phyloP scores from a whole-genome alignment of 2,888 invertebrate genomes.

The Holacanthella duospinosa region DNA sequence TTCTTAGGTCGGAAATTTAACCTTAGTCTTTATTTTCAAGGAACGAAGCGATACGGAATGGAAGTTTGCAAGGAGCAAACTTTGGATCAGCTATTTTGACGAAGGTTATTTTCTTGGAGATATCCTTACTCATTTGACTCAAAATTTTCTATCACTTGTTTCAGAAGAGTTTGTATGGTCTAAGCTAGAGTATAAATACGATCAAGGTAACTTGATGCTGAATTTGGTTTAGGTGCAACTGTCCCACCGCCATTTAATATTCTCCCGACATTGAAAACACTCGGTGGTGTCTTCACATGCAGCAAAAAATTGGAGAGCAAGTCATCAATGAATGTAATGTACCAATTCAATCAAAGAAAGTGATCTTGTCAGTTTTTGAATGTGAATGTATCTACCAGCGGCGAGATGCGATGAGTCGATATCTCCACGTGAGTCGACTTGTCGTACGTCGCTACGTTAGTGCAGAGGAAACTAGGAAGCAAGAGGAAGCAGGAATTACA shows the following conservation, averaged over 20 bases:
- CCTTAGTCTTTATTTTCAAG: conserved; percentile 48
- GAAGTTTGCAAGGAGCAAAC: conserved; percentile 87
- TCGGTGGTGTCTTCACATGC: conserved; percentile 48
- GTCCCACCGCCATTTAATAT: conserved; percentile 90
- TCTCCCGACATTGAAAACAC: conserved; percentile 70
- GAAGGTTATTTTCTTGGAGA: no score
- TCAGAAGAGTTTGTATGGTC: no score
- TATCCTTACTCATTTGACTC: no score
- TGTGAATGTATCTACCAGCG: neutral
- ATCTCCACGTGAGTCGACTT: conserved; percentile 76
- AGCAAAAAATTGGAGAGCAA: conserved; percentile 46
- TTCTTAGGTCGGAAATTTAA: no score
- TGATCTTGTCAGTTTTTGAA: neutral
- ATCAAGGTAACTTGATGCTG: no score
- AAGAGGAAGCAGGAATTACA: conserved; percentile 82
- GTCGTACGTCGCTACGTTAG: conserved; percentile 83
- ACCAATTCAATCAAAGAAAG: no score
- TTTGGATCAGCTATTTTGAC: conserved; percentile 95
- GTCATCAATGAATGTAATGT: conserved; percentile 53
- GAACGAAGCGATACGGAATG: conserved; percentile 90
- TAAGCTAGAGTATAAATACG: no score
- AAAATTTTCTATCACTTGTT: no score
- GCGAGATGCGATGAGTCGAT: conserved; percentile 44
- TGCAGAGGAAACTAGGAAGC: conserved; percentile 65
- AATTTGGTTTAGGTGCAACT: conserved; percentile 62